Conservation (phyloP, 2,797 vertebrate genomes). For the Meriones psammophilus region DNA sequence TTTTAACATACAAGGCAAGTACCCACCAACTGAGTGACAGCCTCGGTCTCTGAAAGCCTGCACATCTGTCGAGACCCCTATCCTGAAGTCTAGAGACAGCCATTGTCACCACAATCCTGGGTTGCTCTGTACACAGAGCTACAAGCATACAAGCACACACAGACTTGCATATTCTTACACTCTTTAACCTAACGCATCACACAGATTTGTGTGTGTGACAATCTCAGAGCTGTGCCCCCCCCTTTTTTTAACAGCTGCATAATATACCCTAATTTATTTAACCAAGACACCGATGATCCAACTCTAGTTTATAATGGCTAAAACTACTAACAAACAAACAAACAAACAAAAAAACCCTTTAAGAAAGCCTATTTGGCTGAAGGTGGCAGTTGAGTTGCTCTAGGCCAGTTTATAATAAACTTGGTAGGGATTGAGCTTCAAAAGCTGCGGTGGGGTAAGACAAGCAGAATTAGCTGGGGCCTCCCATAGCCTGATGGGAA, state of each 20-base stretch:
- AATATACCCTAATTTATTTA: constrained; percentile 33
- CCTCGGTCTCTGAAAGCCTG: not conserved
- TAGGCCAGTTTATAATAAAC: not conserved
- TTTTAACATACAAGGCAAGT: not conserved
- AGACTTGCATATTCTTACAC: accelerated
- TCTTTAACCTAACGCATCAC: not conserved
- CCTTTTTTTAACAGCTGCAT: not conserved
- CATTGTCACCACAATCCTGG: not conserved
- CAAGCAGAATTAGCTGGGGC: not conserved
- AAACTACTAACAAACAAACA: not conserved
- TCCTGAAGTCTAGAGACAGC: not conserved
- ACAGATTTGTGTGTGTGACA: not conserved
- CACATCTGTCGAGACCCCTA: no score
- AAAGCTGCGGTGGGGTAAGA: not conserved
- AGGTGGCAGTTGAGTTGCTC: not conserved
- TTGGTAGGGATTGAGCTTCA: not conserved
- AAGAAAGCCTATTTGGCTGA: constrained; percentile 31
- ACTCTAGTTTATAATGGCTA: constrained; percentile 52
- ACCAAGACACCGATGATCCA: not conserved
- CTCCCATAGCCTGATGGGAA: not conserved
- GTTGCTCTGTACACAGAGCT: not conserved
- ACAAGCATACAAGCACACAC: not conserved
- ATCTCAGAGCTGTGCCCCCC: not conserved
- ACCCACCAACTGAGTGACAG: no score
- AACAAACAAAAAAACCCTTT: constrained; percentile 32